These are phyloP conservation scores for Arion vulgaris DNA, from an alignment of 1,140 invertebrate genomes.

Conservation along the genomic window DNA sequence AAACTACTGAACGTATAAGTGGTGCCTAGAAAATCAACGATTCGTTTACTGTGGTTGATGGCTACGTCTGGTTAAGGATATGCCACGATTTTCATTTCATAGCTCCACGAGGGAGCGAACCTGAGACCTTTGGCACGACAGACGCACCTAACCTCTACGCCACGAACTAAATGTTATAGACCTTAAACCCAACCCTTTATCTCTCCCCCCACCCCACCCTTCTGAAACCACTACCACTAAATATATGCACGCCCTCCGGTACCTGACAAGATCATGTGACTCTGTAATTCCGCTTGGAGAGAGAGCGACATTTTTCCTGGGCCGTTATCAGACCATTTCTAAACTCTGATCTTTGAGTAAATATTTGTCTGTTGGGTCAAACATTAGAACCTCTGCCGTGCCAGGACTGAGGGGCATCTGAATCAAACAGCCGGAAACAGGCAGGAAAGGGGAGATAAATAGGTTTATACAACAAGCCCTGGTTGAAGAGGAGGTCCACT, in stretches of 20 bases:
- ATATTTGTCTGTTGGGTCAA: constrained; percentile 10
- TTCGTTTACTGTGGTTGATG: no score
- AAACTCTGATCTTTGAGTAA: constrained; percentile 16
- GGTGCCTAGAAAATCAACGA: no score
- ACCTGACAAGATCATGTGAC: background rate
- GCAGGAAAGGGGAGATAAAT: background rate
- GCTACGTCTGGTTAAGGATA: no score
- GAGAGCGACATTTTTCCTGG: background rate
- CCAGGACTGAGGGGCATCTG: background rate
- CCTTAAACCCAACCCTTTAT: background rate
- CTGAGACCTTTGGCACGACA: no score
- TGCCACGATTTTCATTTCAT: no score
- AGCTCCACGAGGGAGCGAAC: no score
- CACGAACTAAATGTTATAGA: no score
- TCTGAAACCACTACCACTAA: background rate
- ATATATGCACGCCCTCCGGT: background rate
- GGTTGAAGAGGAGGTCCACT: background rate
- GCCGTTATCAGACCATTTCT: constrained; percentile 4
- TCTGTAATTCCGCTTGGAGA: background rate
- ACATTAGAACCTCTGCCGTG: background rate
- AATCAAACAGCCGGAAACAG: background rate
- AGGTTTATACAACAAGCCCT: background rate
- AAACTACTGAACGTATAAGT: no score
- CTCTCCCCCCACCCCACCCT: background rate
- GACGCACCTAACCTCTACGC: no score